phyloP scores from a whole-genome alignment of 53 echinoderm and acorn worm species.

The Actinopyga echinites region DNA sequence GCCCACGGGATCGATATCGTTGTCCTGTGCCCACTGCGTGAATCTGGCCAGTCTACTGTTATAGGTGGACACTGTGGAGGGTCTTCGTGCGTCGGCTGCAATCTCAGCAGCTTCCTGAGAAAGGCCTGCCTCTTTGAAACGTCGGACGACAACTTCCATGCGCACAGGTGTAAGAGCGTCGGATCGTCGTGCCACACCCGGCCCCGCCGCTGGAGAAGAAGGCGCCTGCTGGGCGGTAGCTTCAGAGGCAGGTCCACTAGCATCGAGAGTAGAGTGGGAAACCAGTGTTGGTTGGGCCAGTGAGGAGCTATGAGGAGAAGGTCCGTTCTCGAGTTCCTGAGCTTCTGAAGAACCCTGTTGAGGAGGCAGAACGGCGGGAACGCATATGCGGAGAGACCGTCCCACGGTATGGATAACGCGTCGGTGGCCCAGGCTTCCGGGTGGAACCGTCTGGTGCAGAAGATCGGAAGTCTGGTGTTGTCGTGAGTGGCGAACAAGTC shows the following conservation, averaged over 20 bases:
- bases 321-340: background rate
- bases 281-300: too few species aligned
- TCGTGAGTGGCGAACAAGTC: too few species aligned
- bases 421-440: background rate
- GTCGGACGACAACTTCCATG: slow-evolving; percentile 26
- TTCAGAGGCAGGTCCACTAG: background rate
- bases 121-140: slow-evolving; percentile 20
- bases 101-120: slow-evolving; percentile 13
- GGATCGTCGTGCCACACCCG: background rate
- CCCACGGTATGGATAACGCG: too few species aligned
- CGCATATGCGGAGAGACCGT: slow-evolving; percentile 12
- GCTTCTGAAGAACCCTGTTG: background rate
- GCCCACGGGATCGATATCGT: background rate
- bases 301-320: slow-evolving; percentile 30
- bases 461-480: slow-evolving; percentile 12
- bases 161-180: background rate
- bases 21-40: background rate
- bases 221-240: background rate
- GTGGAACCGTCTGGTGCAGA: too few species aligned
- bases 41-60: slow-evolving; percentile 14
- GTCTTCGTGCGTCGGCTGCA: slow-evolving; percentile 4
- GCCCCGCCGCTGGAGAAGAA: background rate
- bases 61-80: slow-evolving; percentile 14
- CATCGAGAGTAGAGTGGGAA: slow-evolving; percentile 5
- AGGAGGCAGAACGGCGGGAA: slow-evolving; percentile 41